Conservation (phyloP, 2,113 vertebrate genomes). For the Sialia sialis region DNA sequence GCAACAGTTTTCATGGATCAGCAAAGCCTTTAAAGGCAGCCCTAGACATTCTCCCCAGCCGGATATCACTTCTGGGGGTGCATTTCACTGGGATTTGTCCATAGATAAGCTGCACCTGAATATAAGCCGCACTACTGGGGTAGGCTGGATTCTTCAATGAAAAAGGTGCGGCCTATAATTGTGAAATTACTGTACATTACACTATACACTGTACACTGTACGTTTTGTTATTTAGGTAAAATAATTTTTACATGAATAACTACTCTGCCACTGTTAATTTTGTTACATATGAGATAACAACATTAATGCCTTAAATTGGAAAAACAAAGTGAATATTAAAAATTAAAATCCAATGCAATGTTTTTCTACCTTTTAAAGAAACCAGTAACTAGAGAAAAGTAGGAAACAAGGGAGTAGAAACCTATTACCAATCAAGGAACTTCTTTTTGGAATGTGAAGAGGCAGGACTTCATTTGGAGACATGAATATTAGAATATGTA, state of each 20-base stretch:
- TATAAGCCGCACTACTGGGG: no score
- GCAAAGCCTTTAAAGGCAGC: no score
- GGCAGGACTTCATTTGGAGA: not conserved
- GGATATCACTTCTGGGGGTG: no score
- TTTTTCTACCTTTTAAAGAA: not conserved
- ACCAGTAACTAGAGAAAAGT: not conserved
- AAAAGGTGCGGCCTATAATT: no score
- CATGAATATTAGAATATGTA: not conserved
- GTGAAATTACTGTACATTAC: no score
- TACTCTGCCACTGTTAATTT: not conserved
- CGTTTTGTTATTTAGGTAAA: not conserved
- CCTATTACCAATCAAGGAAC: not conserved
- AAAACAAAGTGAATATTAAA: not conserved
- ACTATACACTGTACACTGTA: no score
- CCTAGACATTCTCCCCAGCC: no score
- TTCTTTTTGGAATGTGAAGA: not conserved
- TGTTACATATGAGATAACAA: not conserved
- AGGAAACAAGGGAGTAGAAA: not conserved
- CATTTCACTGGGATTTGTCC: no score
- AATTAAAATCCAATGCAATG: not conserved
- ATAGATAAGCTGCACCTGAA: no score
- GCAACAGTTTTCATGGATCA: no score
- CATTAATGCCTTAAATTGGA: not conserved
- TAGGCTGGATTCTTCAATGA: no score
- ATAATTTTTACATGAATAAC: not conserved